These are phyloP conservation scores for Strix aluco DNA, from an alignment of 2,113 vertebrate genomes.

Conservation along the genomic window DNA sequence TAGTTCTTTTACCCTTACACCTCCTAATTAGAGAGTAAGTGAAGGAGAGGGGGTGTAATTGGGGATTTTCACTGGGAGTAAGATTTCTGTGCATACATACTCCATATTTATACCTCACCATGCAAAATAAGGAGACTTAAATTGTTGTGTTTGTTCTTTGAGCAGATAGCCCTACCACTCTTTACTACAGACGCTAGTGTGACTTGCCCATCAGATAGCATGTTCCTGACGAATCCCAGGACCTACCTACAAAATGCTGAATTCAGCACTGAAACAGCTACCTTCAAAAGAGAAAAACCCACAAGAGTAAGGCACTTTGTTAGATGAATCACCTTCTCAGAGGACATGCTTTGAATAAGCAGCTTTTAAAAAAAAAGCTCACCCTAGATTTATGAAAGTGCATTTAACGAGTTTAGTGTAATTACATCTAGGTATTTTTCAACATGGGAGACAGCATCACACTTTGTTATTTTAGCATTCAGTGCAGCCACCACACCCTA, in stretches of 20 bases:
- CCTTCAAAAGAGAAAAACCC: constrained; percentile 47
- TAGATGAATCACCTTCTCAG: constrained; percentile 43
- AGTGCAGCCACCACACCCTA: constrained; percentile 43
- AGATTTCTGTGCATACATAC: background rate
- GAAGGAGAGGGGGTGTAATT: background rate
- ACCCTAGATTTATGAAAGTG: background rate
- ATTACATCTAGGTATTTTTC: constrained; percentile 42
- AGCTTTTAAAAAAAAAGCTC: background rate
- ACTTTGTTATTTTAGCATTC: constrained; percentile 36
- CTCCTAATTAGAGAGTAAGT: background rate
- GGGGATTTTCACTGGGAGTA: background rate
- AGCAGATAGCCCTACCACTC: background rate
- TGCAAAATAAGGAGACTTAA: constrained; percentile 22
- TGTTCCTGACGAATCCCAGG: background rate
- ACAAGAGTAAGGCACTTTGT: background rate
- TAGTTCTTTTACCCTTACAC: background rate
- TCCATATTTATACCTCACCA: background rate
- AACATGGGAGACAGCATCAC: constrained; percentile 22
- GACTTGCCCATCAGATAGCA: constrained; percentile 39
- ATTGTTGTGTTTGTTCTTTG: constrained; percentile 12
- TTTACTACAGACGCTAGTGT: background rate
- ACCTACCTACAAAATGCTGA: constrained; percentile 2
- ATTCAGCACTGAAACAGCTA: constrained; percentile 25
- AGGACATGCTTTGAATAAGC: constrained; percentile 41
- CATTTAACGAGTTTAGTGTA: constrained; percentile 7